Evolutionary conservation across 2,113 vertebrate genomes (phyloP).

Genomic region (Pelvicachromis taeniatus): DNA sequence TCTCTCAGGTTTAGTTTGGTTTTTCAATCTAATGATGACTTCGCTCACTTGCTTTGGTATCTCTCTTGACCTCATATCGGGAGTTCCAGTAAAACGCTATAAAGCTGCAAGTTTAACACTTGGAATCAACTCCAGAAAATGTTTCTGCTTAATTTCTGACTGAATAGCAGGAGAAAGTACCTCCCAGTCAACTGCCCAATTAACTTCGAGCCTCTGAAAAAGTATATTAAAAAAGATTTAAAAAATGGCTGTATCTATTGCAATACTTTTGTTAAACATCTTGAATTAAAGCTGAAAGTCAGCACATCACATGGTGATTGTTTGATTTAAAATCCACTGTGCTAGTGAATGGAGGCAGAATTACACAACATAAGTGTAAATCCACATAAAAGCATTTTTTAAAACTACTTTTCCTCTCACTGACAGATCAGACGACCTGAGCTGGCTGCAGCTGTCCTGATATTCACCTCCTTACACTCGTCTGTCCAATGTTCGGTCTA

Average conservation of each 20-base stretch:
- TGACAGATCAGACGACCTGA: slow-evolving; percentile 67
- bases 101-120: too few relatives aligned
- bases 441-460: slow-evolving; percentile 70
- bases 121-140: too few relatives aligned
- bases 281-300: background rate
- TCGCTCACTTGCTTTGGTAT: background rate
- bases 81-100: background rate
- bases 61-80: background rate
- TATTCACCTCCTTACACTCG: background rate
- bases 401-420: background rate
- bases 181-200: background rate
- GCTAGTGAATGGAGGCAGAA: background rate
- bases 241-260: background rate
- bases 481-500: background rate
- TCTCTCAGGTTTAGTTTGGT: background rate
- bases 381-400: background rate
- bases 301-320: background rate
- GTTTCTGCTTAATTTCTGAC: background rate
- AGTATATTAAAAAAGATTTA: background rate
- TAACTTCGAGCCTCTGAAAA: background rate
- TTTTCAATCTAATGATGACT: background rate
- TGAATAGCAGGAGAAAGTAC: background rate
- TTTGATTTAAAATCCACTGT: background rate
- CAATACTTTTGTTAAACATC: background rate
- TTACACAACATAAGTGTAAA: background rate